These are phyloP conservation scores for Hydropotes inermis DNA, from an alignment of 2,113 vertebrate genomes.

Conservation along the genomic window DNA sequence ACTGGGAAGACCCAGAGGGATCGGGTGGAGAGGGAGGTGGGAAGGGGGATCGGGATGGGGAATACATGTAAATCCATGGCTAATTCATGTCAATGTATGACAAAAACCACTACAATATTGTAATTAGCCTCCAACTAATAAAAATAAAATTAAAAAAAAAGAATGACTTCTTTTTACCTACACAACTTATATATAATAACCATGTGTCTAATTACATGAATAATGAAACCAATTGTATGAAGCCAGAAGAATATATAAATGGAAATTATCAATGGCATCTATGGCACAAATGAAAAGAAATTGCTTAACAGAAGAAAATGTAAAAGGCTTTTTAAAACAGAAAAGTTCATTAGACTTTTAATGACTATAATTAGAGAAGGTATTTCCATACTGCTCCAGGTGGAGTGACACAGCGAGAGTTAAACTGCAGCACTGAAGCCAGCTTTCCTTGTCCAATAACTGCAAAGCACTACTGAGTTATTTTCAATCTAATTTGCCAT, in stretches of 20 bases:
- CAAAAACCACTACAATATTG: too few relatives aligned
- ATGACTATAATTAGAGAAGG: conserved; percentile 31
- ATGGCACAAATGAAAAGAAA: conserved; percentile 45
- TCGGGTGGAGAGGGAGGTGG: too few relatives aligned
- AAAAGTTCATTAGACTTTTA: conserved; percentile 24
- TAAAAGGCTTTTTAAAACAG: conserved; percentile 27
- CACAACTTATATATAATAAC: neutral
- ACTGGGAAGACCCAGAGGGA: too few relatives aligned
- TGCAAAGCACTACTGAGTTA: neutral
- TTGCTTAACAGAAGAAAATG: conserved; percentile 23
- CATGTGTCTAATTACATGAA: neutral
- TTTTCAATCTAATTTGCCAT: conserved; percentile 18
- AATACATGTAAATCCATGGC: too few relatives aligned
- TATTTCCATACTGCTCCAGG: neutral
- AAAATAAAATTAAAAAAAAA: neutral
- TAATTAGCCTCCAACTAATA: too few relatives aligned
- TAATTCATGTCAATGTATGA: too few relatives aligned
- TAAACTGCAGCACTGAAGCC: neutral
- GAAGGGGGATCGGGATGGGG: too few relatives aligned
- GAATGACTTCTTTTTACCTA: conserved; percentile 18
- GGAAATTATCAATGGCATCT: neutral
- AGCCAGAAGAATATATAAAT: neutral
- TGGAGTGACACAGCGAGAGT: neutral
- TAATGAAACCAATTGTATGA: neutral
- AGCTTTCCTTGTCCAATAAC: neutral